phyloP scores from a whole-genome alignment of 2,888 invertebrate genomes.

The Brachylomia viminalis region DNA sequence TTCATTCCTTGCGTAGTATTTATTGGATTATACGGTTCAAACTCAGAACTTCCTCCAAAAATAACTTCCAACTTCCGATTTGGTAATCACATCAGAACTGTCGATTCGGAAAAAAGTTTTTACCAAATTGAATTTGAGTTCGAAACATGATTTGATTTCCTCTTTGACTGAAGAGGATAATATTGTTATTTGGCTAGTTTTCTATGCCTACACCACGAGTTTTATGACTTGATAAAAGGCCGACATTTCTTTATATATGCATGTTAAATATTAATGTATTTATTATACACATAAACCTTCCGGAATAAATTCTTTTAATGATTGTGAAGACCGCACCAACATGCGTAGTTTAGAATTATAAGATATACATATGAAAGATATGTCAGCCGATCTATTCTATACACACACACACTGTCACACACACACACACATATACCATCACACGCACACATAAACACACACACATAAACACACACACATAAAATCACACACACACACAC shows the following conservation, averaged over 20 bases:
- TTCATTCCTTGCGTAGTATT: constrained; percentile 38
- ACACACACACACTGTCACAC: too few relatives aligned
- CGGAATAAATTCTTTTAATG: neutral
- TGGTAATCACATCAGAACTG: constrained; percentile 19
- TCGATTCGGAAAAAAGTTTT: constrained; percentile 50
- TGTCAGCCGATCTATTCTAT: neutral
- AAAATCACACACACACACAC: too few relatives aligned
- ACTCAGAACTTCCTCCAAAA: constrained; percentile 9
- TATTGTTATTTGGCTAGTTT: constrained; percentile 20
- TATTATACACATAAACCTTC: neutral
- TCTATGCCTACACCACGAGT: neutral
- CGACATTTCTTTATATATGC: neutral
- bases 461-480: too few relatives aligned
- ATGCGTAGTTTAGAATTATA: neutral
- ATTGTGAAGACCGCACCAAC: too few relatives aligned
- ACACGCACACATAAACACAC: too few relatives aligned
- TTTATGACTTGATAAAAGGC: too few relatives aligned
- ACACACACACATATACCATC: too few relatives aligned
- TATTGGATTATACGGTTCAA: constrained; percentile 38
- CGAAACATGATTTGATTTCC: constrained; percentile 15
- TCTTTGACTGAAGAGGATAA: neutral
- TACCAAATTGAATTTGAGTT: constrained; percentile 41
- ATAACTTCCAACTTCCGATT: constrained; percentile 14
- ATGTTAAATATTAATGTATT: neutral
- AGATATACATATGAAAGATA: too few relatives aligned